These are phyloP conservation scores for Thinocorus orbignyianus DNA, from an alignment of 2,113 vertebrate species.

Conservation along the genomic window DNA sequence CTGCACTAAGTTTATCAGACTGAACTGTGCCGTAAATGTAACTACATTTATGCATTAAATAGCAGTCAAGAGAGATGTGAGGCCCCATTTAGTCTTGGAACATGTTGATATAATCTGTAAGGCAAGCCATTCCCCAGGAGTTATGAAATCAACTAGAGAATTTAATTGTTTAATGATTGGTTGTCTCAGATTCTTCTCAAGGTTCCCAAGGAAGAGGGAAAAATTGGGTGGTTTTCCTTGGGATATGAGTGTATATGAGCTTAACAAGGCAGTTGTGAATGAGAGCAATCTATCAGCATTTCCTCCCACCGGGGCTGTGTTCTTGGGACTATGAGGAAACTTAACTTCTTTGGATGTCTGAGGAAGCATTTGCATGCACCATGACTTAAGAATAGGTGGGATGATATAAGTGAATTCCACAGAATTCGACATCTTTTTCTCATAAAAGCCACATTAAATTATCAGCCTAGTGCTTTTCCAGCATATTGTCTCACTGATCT, in stretches of 20 bases:
- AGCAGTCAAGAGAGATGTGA: not conserved
- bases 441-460: slow-evolving; percentile 12
- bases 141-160: not conserved
- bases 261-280: not conserved
- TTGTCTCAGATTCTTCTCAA: not conserved
- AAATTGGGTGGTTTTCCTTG: not conserved
- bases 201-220: not conserved
- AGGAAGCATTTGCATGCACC: not conserved
- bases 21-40: not conserved
- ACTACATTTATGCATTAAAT: not conserved
- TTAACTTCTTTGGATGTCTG: not conserved
- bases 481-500: not conserved
- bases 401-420: not conserved
- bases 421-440: not conserved
- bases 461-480: not conserved
- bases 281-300: not conserved
- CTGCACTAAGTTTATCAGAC: not conserved
- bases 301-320: not conserved
- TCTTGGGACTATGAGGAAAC: not conserved
- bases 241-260: not conserved
- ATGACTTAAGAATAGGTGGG: not conserved
- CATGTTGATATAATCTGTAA: not conserved
- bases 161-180: not conserved
- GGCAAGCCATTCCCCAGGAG: not conserved
- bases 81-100: not conserved